Evolutionary conservation across 2,888 invertebrate species (phyloP).

Genomic region (Labia minor): DNA sequence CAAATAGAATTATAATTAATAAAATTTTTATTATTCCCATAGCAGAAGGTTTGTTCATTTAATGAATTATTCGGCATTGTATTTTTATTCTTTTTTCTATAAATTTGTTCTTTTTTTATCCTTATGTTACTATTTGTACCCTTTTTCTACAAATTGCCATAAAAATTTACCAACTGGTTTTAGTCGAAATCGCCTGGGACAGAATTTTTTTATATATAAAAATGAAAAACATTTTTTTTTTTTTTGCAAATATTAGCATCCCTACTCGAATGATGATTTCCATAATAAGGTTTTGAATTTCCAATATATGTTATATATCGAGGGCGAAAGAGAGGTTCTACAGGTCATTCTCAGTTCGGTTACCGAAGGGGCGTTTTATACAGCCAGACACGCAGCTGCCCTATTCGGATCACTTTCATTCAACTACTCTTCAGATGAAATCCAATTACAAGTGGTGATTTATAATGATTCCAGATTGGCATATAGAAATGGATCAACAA

Average conservation of each 20-base stretch:
- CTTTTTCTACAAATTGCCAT: not conserved
- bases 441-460: not conserved
- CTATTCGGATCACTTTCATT: not conserved
- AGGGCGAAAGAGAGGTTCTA: not conserved
- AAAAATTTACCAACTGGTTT: not conserved
- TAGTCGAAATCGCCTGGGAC: not conserved
- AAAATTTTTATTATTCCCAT: too few species aligned
- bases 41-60: too few species aligned
- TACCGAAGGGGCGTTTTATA: not conserved
- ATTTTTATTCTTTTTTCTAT: too few species aligned
- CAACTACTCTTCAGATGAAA: not conserved
- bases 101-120: too few species aligned
- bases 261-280: not conserved
- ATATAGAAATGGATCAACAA: not conserved
- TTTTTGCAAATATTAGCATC: not conserved
- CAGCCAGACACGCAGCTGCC: not conserved
- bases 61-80: too few species aligned
- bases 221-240: not conserved
- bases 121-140: too few species aligned
- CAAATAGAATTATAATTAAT: too few species aligned
- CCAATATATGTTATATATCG: too few species aligned
- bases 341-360: not conserved
- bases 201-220: not conserved
- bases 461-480: not conserved
- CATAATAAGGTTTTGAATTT: not conserved